Conservation (phyloP, 2,797 vertebrate species). For the Momotus momota region DNA sequence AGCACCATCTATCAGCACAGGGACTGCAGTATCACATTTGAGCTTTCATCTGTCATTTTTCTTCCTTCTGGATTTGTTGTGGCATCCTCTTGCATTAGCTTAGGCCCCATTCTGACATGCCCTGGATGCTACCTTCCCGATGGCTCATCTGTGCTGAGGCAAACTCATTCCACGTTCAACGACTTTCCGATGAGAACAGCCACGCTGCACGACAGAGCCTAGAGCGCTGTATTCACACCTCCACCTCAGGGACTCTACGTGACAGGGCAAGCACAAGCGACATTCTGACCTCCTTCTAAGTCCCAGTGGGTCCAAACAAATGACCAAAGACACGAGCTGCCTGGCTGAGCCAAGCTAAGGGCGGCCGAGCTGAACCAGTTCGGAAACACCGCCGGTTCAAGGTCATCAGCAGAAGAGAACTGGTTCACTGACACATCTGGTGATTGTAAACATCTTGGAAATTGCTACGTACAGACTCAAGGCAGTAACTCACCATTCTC, state of each 20-base stretch:
- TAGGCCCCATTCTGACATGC: not conserved
- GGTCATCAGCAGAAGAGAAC: not conserved
- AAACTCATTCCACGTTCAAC: not conserved
- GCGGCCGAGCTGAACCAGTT: not conserved
- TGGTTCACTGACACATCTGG: not conserved
- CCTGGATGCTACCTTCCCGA: not conserved
- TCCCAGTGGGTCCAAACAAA: not conserved
- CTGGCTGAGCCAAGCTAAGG: not conserved
- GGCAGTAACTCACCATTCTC: not conserved
- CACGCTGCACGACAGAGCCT: not conserved
- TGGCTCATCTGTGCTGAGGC: not conserved
- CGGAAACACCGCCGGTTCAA: not conserved
- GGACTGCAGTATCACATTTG: not conserved
- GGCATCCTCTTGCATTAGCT: not conserved
- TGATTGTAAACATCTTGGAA: not conserved
- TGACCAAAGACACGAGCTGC: not conserved
- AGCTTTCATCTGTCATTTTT: not conserved
- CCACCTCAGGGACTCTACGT: not conserved
- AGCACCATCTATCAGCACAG: not conserved
- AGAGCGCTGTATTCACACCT: not conserved
- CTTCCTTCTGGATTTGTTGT: not conserved
- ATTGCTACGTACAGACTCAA: not conserved
- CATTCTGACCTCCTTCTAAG: not conserved
- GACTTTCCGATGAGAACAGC: not conserved
- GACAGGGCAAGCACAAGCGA: not conserved